Base-by-base conservation (phyloP, 1,140 invertebrate genomes). In the Temnothorax longispinosus region DNA sequence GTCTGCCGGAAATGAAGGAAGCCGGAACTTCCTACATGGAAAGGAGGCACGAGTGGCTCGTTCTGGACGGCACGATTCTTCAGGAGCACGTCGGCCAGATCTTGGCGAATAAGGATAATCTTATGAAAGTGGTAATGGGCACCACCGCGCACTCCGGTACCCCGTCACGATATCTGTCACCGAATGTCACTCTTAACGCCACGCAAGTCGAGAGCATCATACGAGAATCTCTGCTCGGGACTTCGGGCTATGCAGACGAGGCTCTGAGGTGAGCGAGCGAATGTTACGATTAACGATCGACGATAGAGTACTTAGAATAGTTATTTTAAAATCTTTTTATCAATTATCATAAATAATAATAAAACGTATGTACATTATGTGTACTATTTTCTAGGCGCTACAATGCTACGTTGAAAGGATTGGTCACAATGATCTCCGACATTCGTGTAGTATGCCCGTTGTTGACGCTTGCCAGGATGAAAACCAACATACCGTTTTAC, bases 361-460 rank as follows among this genome's bases (percentile, higher is more conserved):
- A 13, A 13, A 50, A 50, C 18, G 15, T 0, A n/a, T n/a, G 5
- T 18, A 13, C 3, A 13, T 15, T 38, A 10, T 41, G 56, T 21
- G 10, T 65, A 62, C 69, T 69, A 76, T 41, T 80, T 92, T 91
- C 35, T 78, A 95, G 96, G 11, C 94, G 96, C 60, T 97, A 98
- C 90, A 97, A 97, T 87, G 94, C 96, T 65, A 97, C 96, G 1
- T 96, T 97, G 84, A 95, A 96, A 77, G 97, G 97, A 32, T 93
- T 98, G 0, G 96, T 96, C 5, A 95, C 97, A 44, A 96, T 98
- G 95, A 97, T 98, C 10, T 97, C 97, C 0, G 97, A 98, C 82
- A 97, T 98, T 13, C 96, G 97, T 2, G 98, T 97, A 0, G 95
- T 98, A 32, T 98, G 98, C 92, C 98, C 98, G 1, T 93, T 98